Conservation (phyloP, 2,888 invertebrate genomes). For the Branchellion lobata region DNA sequence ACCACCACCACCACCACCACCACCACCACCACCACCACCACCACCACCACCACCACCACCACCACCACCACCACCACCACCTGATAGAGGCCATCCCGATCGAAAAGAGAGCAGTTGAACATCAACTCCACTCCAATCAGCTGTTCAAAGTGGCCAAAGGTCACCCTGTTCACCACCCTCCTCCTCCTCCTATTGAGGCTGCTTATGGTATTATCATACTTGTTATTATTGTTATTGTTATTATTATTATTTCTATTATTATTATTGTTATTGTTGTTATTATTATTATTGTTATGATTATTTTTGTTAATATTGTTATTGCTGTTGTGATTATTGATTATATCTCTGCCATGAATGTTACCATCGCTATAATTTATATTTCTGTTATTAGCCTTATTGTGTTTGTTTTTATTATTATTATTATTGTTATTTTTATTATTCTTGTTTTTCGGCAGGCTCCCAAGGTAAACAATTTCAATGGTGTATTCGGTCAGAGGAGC, state of each 20-base stretch:
- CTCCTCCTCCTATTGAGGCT: not conserved
- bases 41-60: not conserved
- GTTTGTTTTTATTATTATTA: not conserved
- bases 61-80: not conserved
- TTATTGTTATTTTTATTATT: not conserved
- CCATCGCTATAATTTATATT: no score
- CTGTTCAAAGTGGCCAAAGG: constrained; percentile 9
- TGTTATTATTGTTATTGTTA: not conserved
- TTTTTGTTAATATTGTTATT: constrained; percentile 4
- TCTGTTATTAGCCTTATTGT: not conserved
- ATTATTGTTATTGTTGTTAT: no score
- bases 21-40: not conserved
- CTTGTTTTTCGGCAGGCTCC: not conserved
- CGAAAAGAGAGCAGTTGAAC: constrained; percentile 37
- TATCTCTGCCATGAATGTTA: no score
- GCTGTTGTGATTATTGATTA: not conserved
- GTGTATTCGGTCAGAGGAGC: not conserved
- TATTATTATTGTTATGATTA: not conserved
- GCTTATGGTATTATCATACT: not conserved
- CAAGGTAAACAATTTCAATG: not conserved
- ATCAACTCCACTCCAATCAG: constrained; percentile 29
- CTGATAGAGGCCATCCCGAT: constrained; percentile 15
- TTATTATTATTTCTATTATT: not conserved
- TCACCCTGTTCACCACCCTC: not conserved
- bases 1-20: not conserved